Conservation (phyloP, 2,113 vertebrate genomes). For the Diphyllodes magnificus region DNA sequence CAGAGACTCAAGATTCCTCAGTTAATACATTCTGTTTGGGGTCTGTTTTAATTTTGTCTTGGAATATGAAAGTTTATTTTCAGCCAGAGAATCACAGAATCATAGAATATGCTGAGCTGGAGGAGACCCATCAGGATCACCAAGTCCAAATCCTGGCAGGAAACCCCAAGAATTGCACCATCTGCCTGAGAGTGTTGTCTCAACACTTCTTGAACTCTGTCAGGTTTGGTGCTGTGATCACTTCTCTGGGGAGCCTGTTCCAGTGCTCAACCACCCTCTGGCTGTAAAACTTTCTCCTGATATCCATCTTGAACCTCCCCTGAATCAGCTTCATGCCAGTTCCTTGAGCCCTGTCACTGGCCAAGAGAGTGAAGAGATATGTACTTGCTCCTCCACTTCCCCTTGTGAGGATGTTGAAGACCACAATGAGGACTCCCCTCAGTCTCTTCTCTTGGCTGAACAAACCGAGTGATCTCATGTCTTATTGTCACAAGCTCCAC, state of each 20-base stretch:
- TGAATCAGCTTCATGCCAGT: neutral
- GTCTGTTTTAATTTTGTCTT: neutral
- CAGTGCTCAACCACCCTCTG: neutral
- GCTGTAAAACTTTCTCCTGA: neutral
- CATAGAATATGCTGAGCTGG: neutral
- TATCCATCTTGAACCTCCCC: neutral
- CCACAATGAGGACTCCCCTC: neutral
- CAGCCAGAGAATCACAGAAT: neutral
- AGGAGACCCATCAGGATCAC: neutral
- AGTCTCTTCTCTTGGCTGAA: neutral
- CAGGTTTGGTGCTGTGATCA: neutral
- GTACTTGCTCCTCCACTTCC: neutral
- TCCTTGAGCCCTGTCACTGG: neutral
- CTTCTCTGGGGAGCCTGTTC: neutral
- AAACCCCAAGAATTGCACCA: neutral
- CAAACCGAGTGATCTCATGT: neutral
- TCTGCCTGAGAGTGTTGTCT: fast-evolving
- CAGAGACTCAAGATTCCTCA: neutral
- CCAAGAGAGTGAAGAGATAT: neutral
- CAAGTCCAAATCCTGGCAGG: neutral
- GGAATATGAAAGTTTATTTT: neutral
- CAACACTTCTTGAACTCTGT: neutral
- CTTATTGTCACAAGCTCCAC: neutral
- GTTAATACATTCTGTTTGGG: neutral
- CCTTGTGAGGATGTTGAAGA: neutral